phyloP scores from a whole-genome alignment of 2,888 invertebrate species.

The Chrysolina americana region DNA sequence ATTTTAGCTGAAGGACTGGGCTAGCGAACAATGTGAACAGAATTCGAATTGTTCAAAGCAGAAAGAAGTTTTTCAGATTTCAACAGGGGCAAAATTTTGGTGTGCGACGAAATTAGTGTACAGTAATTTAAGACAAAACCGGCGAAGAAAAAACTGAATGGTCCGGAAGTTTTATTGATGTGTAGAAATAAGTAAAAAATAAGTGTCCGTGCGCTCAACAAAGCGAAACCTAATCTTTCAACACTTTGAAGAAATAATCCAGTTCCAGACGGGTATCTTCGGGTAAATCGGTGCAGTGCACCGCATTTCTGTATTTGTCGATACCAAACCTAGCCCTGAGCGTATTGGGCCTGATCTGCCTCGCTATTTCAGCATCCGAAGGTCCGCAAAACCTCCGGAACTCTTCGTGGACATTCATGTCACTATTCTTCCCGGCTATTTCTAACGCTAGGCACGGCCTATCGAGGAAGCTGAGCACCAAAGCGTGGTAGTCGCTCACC shows the following conservation, averaged over 20 bases:
- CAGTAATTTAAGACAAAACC: too few relatives aligned
- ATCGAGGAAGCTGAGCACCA: conserved; percentile 87
- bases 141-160: too few relatives aligned
- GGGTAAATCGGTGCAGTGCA: conserved; percentile 94
- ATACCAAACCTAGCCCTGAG: conserved; percentile 88
- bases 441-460: conserved; percentile 92
- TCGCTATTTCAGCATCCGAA: conserved; percentile 91
- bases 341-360: conserved; percentile 86
- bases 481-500: conserved; percentile 81
- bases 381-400: conserved; percentile 92
- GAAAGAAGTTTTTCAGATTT: too few relatives aligned
- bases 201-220: background rate
- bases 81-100: too few relatives aligned
- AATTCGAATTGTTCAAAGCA: too few relatives aligned
- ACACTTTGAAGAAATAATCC: conserved; percentile 85
- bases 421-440: conserved; percentile 75
- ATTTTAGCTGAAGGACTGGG: too few relatives aligned
- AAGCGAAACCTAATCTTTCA: conserved; percentile 58
- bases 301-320: conserved; percentile 87
- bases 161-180: background rate
- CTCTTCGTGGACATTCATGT: conserved; percentile 75
- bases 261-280: conserved; percentile 90
- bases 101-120: too few relatives aligned
- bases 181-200: conserved; percentile 2
- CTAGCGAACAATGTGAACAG: too few relatives aligned